phyloP scores from a whole-genome alignment of 2,113 vertebrate species.

The Brevimyrus niger region DNA sequence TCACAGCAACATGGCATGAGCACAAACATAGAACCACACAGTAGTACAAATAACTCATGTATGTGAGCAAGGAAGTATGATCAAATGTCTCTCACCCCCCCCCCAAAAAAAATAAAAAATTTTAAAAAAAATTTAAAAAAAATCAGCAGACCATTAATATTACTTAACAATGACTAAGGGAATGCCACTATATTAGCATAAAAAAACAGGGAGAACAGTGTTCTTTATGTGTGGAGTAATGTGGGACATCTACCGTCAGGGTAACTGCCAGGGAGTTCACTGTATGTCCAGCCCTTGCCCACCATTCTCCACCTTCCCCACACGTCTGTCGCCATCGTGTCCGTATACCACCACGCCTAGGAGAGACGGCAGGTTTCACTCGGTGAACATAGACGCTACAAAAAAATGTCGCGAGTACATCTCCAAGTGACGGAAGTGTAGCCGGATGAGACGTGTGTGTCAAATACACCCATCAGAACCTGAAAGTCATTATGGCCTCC shows the following conservation, averaged over 20 bases:
- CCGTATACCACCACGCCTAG: slow-evolving; percentile 58
- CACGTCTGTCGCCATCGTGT: slow-evolving; percentile 40
- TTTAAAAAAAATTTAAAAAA: too few relatives aligned
- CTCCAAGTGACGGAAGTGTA: not conserved
- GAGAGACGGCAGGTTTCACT: not conserved
- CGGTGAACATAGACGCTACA: not conserved
- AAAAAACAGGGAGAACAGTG: not conserved
- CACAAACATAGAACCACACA: not conserved
- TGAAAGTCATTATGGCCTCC: too few relatives aligned
- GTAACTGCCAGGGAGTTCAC: slow-evolving; percentile 39
- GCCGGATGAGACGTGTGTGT: not conserved
- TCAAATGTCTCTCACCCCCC: not conserved
- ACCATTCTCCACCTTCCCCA: slow-evolving; percentile 42
- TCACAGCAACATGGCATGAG: not conserved
- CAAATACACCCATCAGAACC: not conserved
- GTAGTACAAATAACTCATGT: not conserved
- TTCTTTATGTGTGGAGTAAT: not conserved
- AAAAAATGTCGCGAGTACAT: not conserved
- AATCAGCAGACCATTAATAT: not conserved
- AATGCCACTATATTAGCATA: not conserved
- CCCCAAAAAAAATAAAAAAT: too few relatives aligned
- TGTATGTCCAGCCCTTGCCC: slow-evolving; percentile 40
- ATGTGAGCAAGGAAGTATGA: not conserved
- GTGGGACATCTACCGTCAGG: slow-evolving; percentile 32
- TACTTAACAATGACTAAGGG: not conserved